Base-by-base conservation (phyloP, 2,113 vertebrate genomes). In the Amazona vittata region DNA sequence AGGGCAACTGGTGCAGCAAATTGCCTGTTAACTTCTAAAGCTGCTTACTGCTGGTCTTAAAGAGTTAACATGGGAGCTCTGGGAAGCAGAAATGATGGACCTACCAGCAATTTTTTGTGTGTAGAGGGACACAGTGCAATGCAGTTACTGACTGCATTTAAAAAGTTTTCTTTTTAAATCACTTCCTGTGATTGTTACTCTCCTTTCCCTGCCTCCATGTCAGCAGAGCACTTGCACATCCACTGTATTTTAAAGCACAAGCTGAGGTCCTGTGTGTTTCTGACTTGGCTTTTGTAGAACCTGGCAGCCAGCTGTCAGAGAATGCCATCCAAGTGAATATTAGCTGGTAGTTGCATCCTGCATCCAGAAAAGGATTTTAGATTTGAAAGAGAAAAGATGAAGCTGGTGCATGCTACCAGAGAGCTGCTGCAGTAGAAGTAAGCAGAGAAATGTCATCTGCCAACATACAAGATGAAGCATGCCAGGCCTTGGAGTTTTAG, bases 191-290 rank as follows among this genome's bases (percentile, higher is more conserved):
- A 37, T 12, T 1, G 1, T 16, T 59, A 6, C 33, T 41, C 52
- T 52, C 28, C 53, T 80, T 49, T 59, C 28, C 44, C 24, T 21
- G 57, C 3, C 26, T 75, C 18, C 31, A 50, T 25, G 12, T 47
- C 35, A 90, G 60, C 59, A 60, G 60, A 73, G 17, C 3, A 1
- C 47, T 55, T 29, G 17, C 44, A 35, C 1, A 0, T 7, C 20
- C 6, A 3, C 19, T 15, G 6, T 53, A 6, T 22, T 57, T 80
- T 44, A 65, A 67, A 49, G 78, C 33, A 26, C 15, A 11, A 19
- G 22, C 10, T 0, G 0, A 62, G n/a, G 62, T 47, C 22, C 79
- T 44, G 0, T 24, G 37, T 15, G 7, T 25, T 91, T 63, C 89
- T 81, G 59, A 15, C 22, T 49, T 55, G 73, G 47, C 1, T 3